Evolutionary conservation across 2,888 invertebrate species (phyloP).

Genomic region (Drosophila anomelani): DNA sequence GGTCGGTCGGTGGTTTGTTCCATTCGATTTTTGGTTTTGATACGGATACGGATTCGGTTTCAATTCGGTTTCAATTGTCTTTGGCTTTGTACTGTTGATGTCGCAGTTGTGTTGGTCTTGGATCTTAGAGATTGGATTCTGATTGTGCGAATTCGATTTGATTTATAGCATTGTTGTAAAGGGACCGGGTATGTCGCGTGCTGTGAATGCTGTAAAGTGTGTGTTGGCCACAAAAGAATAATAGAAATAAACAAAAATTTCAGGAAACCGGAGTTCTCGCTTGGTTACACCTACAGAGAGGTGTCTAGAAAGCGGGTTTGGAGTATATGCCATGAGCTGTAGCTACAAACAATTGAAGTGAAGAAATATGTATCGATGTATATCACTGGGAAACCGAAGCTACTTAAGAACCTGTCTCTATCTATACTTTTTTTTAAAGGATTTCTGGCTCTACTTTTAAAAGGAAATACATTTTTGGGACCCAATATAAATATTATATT

Average conservation of each 20-base stretch:
- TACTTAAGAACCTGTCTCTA: conserved; percentile 11
- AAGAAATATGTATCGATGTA: conserved; percentile 7
- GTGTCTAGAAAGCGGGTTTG: conserved; percentile 30
- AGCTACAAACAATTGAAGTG: conserved; percentile 29
- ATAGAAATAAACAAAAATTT: conserved; percentile 45
- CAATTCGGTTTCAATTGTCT: conserved; percentile 39
- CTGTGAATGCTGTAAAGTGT: conserved; percentile 84
- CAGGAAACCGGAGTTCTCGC: conserved; percentile 25
- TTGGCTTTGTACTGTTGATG: conserved; percentile 61
- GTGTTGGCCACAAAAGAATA: conserved; percentile 72
- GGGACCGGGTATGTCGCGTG: conserved; percentile 83
- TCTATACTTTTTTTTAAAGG: not conserved
- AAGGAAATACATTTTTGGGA: not conserved
- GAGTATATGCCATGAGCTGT: conserved; percentile 25
- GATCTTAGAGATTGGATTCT: conserved; percentile 55
- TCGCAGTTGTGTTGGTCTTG: conserved; percentile 67
- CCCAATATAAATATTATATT: not conserved
- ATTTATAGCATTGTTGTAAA: conserved; percentile 81
- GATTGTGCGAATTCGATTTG: conserved; percentile 47
- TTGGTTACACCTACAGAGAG: conserved; percentile 16
- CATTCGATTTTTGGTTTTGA: conserved; percentile 51
- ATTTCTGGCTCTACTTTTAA: not conserved
- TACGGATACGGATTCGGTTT: conserved; percentile 28
- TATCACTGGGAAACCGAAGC: not conserved
- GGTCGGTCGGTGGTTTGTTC: conserved; percentile 42